These are phyloP conservation scores for Mus minutoides DNA, from an alignment of 2,797 vertebrate genomes.

Conservation along the genomic window DNA sequence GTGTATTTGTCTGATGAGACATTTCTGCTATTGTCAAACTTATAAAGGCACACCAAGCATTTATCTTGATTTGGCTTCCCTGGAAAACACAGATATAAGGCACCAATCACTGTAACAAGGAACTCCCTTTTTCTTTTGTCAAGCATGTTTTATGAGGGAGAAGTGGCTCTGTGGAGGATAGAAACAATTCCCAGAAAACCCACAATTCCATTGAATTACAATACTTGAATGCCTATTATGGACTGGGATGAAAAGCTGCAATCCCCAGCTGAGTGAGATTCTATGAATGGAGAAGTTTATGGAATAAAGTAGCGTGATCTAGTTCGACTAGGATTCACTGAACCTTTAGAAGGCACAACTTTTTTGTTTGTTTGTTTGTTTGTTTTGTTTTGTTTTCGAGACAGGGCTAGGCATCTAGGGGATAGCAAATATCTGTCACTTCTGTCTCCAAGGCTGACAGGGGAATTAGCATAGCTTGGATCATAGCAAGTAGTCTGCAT, in stretches of 20 bases:
- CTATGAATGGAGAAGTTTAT: constrained; percentile 34
- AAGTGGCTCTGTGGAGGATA: constrained; percentile 57
- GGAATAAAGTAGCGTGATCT: neutral
- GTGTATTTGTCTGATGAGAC: constrained; percentile 48
- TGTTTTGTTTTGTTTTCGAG: too few species aligned
- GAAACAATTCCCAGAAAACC: constrained; percentile 65
- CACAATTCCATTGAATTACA: constrained; percentile 53
- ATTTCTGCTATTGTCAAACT: neutral
- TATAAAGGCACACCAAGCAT: constrained; percentile 33
- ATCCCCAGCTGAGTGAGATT: neutral
- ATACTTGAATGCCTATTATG: neutral
- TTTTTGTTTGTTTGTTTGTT: too few species aligned
- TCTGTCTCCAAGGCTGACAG: neutral
- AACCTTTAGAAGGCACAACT: neutral
- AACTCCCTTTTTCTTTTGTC: constrained; percentile 61
- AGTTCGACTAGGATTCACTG: constrained; percentile 14
- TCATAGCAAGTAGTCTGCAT: neutral
- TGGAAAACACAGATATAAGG: constrained; percentile 62
- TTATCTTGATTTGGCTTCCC: constrained; percentile 71
- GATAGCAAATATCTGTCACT: neutral
- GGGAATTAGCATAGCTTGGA: neutral
- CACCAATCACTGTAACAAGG: constrained; percentile 72
- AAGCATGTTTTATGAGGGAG: constrained; percentile 66
- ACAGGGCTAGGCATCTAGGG: neutral
- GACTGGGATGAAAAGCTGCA: neutral